phyloP scores from a whole-genome alignment of 2,888 invertebrate species.

The Bibio marci region DNA sequence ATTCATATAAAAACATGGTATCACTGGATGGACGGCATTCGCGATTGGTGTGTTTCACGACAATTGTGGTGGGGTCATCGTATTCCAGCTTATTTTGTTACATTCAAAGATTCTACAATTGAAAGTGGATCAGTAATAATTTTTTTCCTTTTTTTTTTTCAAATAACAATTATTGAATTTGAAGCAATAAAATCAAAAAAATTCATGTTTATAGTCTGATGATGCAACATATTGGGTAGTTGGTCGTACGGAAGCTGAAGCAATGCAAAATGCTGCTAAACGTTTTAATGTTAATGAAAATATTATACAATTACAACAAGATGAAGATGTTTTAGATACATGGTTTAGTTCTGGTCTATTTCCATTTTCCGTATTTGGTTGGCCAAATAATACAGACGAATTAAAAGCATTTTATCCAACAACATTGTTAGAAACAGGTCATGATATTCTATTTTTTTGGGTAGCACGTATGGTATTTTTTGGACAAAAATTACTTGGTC shows the following conservation, averaged over 20 bases:
- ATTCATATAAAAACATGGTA: conserved; percentile 86
- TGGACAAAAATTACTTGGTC: conserved; percentile 73
- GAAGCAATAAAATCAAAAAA: background rate
- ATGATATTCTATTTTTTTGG: conserved; percentile 99
- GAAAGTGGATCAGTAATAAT: conserved; percentile 19
- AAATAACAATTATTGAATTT: background rate
- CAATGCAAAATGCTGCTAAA: conserved; percentile 56
- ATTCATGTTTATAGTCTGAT: conserved; percentile 23
- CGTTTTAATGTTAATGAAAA: conserved; percentile 41
- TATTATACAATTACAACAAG: conserved; percentile 45
- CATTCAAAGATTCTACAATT: conserved; percentile 30
- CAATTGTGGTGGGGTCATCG: conserved; percentile 99
- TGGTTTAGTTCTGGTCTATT: conserved; percentile 98
- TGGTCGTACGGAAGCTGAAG: conserved; percentile 56
- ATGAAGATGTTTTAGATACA: conserved; percentile 95
- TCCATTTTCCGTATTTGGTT: conserved; percentile 92
- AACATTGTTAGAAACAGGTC: conserved; percentile 84
- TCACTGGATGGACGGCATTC: conserved; percentile 88
- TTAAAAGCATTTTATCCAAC: conserved; percentile 80
- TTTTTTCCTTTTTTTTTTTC: background rate
- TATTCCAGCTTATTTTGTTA: conserved; percentile 82
- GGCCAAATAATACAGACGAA: conserved; percentile 69
- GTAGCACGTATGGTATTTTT: conserved; percentile 99
- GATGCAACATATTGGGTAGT: conserved; percentile 57
- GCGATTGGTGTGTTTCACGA: conserved; percentile 97